Evolutionary conservation across 2,797 vertebrate genomes (phyloP).

Genomic region (Megaceryle alcyon): DNA sequence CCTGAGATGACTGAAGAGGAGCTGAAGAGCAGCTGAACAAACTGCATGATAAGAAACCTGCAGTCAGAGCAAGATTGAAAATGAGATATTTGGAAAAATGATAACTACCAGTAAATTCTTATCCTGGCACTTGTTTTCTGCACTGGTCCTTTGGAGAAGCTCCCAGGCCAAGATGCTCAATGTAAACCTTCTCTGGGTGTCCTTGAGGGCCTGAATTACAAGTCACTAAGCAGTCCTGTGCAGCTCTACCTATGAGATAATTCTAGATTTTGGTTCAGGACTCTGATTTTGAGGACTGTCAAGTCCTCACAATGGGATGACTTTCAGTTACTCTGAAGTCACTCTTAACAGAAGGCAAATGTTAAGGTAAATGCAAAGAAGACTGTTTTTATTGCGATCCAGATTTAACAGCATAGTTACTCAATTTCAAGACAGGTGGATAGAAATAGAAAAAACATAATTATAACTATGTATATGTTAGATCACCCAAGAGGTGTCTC

Average conservation of each 20-base stretch:
- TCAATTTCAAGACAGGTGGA: conserved; percentile 69
- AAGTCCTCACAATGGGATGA: neutral
- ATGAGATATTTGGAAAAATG: neutral
- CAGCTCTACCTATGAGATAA: neutral
- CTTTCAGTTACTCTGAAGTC: conserved; percentile 12
- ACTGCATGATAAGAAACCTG: neutral
- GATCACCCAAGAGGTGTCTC: conserved; percentile 68
- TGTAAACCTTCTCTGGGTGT: neutral
- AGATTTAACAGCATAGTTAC: conserved; percentile 62
- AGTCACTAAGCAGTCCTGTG: neutral
- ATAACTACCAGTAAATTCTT: neutral
- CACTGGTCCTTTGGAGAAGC: neutral
- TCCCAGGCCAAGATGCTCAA: neutral
- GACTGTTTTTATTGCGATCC: conserved; percentile 24
- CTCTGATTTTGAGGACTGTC: neutral
- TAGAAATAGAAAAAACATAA: conserved; percentile 69
- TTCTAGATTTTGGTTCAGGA: neutral
- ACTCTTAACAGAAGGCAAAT: neutral
- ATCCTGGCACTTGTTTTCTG: neutral
- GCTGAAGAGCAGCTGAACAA: conserved; percentile 7
- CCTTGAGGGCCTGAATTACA: neutral
- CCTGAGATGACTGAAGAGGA: conserved; percentile 35
- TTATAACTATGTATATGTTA: conserved; percentile 70
- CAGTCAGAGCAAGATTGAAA: neutral
- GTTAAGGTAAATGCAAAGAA: conserved; percentile 19